Evolutionary conservation across 1,140 invertebrate genomes (phyloP), one percentile per base, ranked within the genome.

Genomic region (Pemphigus obesinymphae): DNA sequence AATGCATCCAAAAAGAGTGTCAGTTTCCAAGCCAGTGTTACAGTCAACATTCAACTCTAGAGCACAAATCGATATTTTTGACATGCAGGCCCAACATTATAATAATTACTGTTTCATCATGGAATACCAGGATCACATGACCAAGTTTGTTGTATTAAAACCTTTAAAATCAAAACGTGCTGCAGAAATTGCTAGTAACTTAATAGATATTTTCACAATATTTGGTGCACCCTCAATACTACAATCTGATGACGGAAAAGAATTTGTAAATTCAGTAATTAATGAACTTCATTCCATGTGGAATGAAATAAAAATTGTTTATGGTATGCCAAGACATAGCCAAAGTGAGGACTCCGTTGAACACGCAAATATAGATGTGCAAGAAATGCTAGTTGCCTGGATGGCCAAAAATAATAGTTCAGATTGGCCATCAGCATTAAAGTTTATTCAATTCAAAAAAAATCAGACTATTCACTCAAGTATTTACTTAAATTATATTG

Each of bases 41-140:
- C 83, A 83, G 82, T 61, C 63, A 40, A 83, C 88, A 72, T 84
- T 87, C 82, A 87, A 88, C 81, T 84, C 70, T 81, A 43, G 87
- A 75, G 88, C 87, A 81, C 87, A 89, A 86, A 85, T 89, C 13
- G 88, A 89, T 84, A 81, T 89, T 15, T 89, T 89, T 53, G 87
- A 89, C 83, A 83, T 87, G 48, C 88, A 89, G 83, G 85, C 86
- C 50, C 84, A 86, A 76, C 78, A 85, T 48, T 87, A 89, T 85
- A 85, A 85, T 31, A 84, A 86, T 4, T 88, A 82, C 80, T 87
- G 86, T 83, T 89, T 86, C 83, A 86, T 89, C 73, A 82, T 89
- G 61, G 84, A 87, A 10, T 89, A 89, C 84, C 87, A 89, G 85
- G 86, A 88, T 80, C 86, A 89, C 83, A 84, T 88, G 43, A 89